Conservation (phyloP, 1,140 invertebrate genomes). For the Sycophila sp. region DNA sequence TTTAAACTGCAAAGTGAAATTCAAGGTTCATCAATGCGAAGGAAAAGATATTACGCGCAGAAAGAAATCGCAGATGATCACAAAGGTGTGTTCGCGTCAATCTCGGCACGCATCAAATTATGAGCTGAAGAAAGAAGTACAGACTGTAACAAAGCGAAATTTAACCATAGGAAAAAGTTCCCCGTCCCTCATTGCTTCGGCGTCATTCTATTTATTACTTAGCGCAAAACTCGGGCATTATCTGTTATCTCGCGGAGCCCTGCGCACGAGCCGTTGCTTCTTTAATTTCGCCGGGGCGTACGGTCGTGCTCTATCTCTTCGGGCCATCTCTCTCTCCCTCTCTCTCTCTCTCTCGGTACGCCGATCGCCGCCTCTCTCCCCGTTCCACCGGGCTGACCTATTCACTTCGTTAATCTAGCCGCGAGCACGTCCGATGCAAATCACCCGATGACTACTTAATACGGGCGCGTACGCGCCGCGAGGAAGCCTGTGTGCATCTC, state of each 20-base stretch:
- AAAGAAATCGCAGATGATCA: no score
- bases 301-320: conserved; percentile 18
- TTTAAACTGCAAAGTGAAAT: no score
- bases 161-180: not conserved
- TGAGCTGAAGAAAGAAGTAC: no score
- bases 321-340: not conserved
- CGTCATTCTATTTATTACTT: not conserved
- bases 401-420: conserved; percentile 37
- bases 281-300: conserved; percentile 16
- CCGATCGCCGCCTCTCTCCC: not conserved
- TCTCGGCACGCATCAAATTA: no score
- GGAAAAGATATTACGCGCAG: no score
- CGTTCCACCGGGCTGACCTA: conserved; percentile 29
- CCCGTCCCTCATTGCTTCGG: not conserved
- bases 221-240: not conserved
- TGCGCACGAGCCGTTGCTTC: not conserved
- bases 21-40: no score
- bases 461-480: no score
- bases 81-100: no score
- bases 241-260: not conserved
- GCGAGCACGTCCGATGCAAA: conserved; percentile 38
- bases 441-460: conserved; percentile 39
- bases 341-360: not conserved
- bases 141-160: not conserved
- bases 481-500: not conserved